These are phyloP conservation scores for Trissolcus basalis DNA, from an alignment of 1,140 invertebrate genomes.

Conservation along the genomic window DNA sequence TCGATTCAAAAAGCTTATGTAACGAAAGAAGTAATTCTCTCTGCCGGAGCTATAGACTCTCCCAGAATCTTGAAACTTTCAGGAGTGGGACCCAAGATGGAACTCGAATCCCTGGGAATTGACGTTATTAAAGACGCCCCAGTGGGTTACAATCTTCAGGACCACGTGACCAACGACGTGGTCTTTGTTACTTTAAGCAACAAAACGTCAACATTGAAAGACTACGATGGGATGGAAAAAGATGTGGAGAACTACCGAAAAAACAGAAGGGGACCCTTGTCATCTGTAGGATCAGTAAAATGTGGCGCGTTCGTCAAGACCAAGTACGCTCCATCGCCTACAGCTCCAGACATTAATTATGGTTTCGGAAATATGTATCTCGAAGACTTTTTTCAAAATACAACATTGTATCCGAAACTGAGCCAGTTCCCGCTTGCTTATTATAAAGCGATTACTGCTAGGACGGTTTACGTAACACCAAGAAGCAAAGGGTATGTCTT, in stretches of 20 bases:
- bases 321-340: conserved; percentile 50
- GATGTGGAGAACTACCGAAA: conserved; percentile 76
- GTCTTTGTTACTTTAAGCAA: conserved; percentile 75
- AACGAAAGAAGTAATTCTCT: conserved; percentile 82
- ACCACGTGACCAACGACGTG: conserved; percentile 79
- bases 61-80: conserved; percentile 79
- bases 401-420: conserved; percentile 25
- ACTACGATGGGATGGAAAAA: conserved; percentile 74
- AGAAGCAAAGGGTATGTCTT: conserved; percentile 76
- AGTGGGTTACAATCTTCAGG: conserved; percentile 85
- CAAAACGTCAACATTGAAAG: conserved; percentile 72
- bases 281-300: conserved; percentile 64
- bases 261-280: conserved; percentile 65
- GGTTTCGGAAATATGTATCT: conserved; percentile 12
- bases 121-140: conserved; percentile 77
- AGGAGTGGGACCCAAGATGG: conserved; percentile 77
- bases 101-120: conserved; percentile 76
- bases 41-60: conserved; percentile 78
- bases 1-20: conserved; percentile 74
- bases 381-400: conserved; percentile 1
- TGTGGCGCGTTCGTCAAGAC: conserved; percentile 68
- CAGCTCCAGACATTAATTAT: conserved; percentile 81
- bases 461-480: conserved; percentile 72
- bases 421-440: conserved; percentile 65
- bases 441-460: conserved; percentile 70